These are phyloP conservation scores for Tetramorium parvispinum DNA, from an alignment of 1,140 invertebrate genomes.

Conservation along the genomic window DNA sequence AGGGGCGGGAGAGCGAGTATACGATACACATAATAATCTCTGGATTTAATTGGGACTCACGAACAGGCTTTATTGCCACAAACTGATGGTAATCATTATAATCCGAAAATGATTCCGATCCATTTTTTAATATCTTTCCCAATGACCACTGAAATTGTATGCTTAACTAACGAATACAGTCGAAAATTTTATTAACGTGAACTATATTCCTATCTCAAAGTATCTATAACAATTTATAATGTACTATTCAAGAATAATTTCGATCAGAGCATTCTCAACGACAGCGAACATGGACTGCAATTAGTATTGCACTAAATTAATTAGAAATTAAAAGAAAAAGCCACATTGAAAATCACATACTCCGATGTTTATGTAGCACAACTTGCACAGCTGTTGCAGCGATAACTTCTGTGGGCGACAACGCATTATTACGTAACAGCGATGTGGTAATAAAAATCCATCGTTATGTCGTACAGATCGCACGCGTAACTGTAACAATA, in stretches of 20 bases:
- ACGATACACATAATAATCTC: slow-evolving; percentile 40
- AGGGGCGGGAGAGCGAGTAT: background rate
- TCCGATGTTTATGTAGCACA: background rate
- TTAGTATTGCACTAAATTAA: slow-evolving; percentile 2
- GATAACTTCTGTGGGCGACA: slow-evolving; percentile 2
- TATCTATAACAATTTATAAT: background rate
- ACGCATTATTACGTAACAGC: slow-evolving; percentile 46
- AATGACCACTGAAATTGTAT: background rate
- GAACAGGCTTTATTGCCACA: background rate
- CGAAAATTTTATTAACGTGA: background rate
- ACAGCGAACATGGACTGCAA: background rate
- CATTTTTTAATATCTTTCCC: background rate
- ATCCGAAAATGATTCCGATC: background rate
- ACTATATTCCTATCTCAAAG: background rate
- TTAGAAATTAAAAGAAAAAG: slow-evolving; percentile 1
- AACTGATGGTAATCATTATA: background rate
- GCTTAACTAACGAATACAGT: background rate
- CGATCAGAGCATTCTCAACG: background rate
- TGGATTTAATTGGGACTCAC: slow-evolving; percentile 36
- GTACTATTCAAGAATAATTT: background rate
- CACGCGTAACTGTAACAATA: slow-evolving; percentile 60
- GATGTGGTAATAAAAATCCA: slow-evolving; percentile 64
- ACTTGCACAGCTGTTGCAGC: background rate
- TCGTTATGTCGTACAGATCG: slow-evolving; percentile 55
- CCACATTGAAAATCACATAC: background rate